A percentile compares a stretch with the other conserved stretches of the same genome.
These are phyloP conservation scores for Bombus confusus DNA, from an alignment of 1,140 invertebrate genomes.

Conservation along the genomic window DNA sequence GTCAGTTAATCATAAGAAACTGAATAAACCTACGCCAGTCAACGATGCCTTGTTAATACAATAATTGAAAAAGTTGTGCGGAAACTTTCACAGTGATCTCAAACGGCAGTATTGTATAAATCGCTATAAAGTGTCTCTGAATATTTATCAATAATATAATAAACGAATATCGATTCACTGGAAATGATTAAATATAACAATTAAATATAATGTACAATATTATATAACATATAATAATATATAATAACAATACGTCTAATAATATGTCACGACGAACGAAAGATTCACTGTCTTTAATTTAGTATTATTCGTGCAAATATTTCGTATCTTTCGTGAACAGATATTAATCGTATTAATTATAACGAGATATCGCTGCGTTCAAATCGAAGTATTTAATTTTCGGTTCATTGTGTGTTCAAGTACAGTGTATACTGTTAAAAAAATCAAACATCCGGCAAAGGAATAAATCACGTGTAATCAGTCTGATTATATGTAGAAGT, in stretches of 20 bases:
- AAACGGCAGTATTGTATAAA: neutral
- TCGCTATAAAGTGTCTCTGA: neutral
- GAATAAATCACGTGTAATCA: neutral
- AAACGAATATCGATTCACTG: too few species aligned
- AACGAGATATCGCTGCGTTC: too few species aligned
- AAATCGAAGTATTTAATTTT: too few species aligned
- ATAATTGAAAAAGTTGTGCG: neutral
- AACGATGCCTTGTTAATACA: slow-evolving; percentile 16
- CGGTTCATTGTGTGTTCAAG: too few species aligned
- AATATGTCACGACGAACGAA: too few species aligned
- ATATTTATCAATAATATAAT: too few species aligned
- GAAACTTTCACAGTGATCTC: neutral
- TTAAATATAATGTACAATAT: neutral
- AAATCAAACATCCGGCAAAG: neutral
- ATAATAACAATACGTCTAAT: neutral
- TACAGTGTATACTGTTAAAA: neutral
- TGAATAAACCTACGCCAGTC: slow-evolving; percentile 55
- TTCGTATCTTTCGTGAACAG: too few species aligned
- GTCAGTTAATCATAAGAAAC: slow-evolving; percentile 59
- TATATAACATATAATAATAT: neutral
- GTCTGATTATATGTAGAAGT: neutral
- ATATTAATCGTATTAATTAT: too few species aligned
- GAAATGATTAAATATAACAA: neutral
- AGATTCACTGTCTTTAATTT: too few species aligned
- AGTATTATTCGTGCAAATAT: too few species aligned